A percentile compares a stretch with the other conserved stretches of the same genome.
Conservation (phyloP, 2,113 vertebrate genomes). For the Centropus bengalensis region DNA sequence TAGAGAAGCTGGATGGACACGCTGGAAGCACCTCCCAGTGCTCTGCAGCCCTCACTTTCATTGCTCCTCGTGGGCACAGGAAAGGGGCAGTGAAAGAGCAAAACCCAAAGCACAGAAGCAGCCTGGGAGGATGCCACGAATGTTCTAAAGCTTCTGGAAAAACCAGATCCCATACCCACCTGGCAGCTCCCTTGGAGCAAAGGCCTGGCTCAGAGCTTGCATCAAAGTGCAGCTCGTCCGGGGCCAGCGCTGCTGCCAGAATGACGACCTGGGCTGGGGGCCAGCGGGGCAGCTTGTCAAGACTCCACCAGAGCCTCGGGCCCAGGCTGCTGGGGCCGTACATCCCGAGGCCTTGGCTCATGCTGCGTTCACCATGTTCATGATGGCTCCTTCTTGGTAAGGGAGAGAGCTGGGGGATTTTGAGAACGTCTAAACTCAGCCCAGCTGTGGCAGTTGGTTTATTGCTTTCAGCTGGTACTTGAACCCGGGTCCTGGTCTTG, state of each 20-base stretch:
- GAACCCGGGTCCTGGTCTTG: slow-evolving; percentile 99
- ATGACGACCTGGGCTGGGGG: not conserved
- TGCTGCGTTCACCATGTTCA: slow-evolving; percentile 62
- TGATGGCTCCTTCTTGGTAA: slow-evolving; percentile 67
- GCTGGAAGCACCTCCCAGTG: rapidly evolving
- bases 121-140: not conserved
- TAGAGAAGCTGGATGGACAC: not conserved
- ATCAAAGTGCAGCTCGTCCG: slow-evolving; percentile 32
- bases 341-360: slow-evolving; percentile 55
- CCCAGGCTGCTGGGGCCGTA: slow-evolving; percentile 22
- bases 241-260: not conserved
- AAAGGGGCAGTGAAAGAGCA: not conserved
- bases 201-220: not conserved
- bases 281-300: slow-evolving; percentile 47
- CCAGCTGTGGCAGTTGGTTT: slow-evolving; percentile 99
- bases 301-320: slow-evolving; percentile 15
- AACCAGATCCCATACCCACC: not conserved
- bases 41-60: not conserved
- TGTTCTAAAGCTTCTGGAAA: slow-evolving; percentile 40
- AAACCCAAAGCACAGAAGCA: not conserved
- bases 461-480: slow-evolving; percentile 99
- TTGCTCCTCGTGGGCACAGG: not conserved
- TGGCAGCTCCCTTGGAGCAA: slow-evolving; percentile 15
- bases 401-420: slow-evolving; percentile 77
- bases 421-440: slow-evolving; percentile 86